Percentiles rank a stretch among this genome's conserved stretches.
These are phyloP conservation scores for Noctua fimbriata DNA, from an alignment of 2,888 invertebrate species.

Conservation along the genomic window DNA sequence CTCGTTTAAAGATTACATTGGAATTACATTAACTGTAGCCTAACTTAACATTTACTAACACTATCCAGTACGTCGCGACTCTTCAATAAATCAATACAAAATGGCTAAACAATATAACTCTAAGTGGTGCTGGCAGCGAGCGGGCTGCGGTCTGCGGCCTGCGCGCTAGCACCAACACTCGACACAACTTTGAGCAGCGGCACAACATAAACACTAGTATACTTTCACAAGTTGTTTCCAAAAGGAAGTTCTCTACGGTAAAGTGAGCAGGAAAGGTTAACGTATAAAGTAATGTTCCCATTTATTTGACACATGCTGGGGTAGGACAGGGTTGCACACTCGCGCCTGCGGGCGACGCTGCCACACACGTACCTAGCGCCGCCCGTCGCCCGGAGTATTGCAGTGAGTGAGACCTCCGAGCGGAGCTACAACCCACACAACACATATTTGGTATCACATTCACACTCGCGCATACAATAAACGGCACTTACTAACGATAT, in stretches of 20 bases:
- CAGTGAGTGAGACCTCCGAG: conserved; percentile 6
- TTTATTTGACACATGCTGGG: conserved; percentile 50
- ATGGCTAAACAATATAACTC: conserved; percentile 53
- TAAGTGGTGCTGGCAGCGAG: conserved; percentile 27
- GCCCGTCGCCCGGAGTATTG: not conserved
- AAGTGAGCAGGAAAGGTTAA: conserved; percentile 76
- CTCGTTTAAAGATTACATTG: conserved; percentile 69
- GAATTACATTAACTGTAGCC: conserved; percentile 68
- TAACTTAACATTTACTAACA: conserved; percentile 70
- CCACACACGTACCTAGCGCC: conserved; percentile 1
- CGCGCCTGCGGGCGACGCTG: no score
- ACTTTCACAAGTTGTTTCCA: conserved; percentile 62
- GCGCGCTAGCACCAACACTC: conserved; percentile 41
- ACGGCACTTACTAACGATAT: conserved; percentile 65
- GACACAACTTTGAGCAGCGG: conserved; percentile 71
- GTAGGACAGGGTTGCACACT: not conserved
- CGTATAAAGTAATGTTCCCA: conserved; percentile 51
- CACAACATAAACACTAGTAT: conserved; percentile 66
- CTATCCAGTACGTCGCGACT: conserved; percentile 62
- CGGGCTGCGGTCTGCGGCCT: not conserved
- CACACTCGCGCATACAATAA: conserved; percentile 55
- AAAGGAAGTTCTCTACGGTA: conserved; percentile 71
- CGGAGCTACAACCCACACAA: conserved; percentile 11
- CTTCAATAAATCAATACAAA: conserved; percentile 56
- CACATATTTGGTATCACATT: conserved; percentile 60